Evolutionary conservation across 2,888 invertebrate species (phyloP), one percentile per base, ranked within the genome.

Genomic region (Barypeithes pellucidus): DNA sequence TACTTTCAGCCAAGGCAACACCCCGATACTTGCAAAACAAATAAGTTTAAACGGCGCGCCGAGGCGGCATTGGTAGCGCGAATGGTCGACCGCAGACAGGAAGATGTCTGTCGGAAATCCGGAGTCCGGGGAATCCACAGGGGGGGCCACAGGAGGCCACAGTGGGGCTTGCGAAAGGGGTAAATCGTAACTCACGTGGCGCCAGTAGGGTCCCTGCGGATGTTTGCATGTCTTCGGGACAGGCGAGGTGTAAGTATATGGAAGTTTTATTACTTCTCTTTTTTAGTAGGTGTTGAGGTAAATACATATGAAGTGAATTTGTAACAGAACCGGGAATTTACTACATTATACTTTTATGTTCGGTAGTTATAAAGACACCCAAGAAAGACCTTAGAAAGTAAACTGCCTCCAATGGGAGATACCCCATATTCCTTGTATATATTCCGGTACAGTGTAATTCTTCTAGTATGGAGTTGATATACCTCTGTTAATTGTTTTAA

Each of bases 131-230:
- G 47, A n/a, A 29, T 9, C 36, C 39, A 18, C 22, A n/a, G 52
- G 50, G 36, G 59, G 81, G 79, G 4, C 29, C 29, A 29, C 29
- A 29, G 29, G 29, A 24, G 29, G n/a, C n/a, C 79, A 77, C 79
- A 77, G 77, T 78, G 80, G 81, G 78, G 79, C 77, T 72, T 78
- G 75, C 74, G 68, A 70, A 47, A 52, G 80, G 47, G 63, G 75
- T 79, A 80, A 77, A 79, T 79, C 81, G 82, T 83, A 81, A 82
- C 81, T 84, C 82, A 82, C 80, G 77, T 72, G 84, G 82, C 83
- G 82, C 82, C 82, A 80, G 78, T 78, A 80, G 65, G 78, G 76
- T 79, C 80, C 80, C 80, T 63, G 73, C 77, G 54, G 54, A 2
- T 78, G 78, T 5, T 77, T 62, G 75, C 75, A 74, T 62, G 61